Conservation (phyloP, 2,888 invertebrate species). For the Cantharis flavilabris region DNA sequence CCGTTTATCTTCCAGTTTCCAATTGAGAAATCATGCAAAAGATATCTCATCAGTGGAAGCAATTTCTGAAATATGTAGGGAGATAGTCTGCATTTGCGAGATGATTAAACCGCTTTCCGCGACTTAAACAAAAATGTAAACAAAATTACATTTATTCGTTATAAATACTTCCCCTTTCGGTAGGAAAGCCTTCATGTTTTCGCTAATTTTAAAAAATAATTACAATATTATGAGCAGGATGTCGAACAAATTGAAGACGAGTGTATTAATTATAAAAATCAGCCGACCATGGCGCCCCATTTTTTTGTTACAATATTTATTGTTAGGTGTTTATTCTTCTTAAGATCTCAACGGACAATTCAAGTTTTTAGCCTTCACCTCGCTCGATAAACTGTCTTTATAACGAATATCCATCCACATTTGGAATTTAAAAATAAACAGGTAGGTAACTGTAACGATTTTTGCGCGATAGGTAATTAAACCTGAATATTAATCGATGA, state of each 20-base stretch:
- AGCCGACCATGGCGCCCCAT: constrained; percentile 8
- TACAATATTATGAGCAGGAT: constrained; percentile 2
- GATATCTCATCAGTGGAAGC: not conserved
- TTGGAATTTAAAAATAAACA: not conserved
- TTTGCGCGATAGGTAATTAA: not conserved
- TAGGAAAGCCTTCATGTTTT: not conserved
- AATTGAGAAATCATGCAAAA: not conserved
- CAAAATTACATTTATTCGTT: not conserved
- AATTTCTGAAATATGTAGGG: not conserved
- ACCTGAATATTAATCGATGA: not conserved
- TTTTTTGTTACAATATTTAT: not conserved
- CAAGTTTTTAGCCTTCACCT: not conserved
- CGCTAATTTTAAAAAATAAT: not conserved
- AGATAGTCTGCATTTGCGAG: not conserved
- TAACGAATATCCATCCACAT: not conserved
- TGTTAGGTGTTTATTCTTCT: not conserved
- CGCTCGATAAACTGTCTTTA: not conserved
- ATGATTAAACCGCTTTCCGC: not conserved
- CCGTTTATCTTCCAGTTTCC: not conserved
- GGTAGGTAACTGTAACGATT: not conserved
- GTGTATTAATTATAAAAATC: not conserved
- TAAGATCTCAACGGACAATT: not conserved
- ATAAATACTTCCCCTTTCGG: not conserved
- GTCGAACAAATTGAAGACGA: constrained; percentile 7
- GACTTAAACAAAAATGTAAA: not conserved